A percentile compares a stretch with the other conserved stretches of the same genome.
These are phyloP conservation scores for Hypomecis punctinalis DNA, from an alignment of 2,888 invertebrate genomes.

Conservation along the genomic window DNA sequence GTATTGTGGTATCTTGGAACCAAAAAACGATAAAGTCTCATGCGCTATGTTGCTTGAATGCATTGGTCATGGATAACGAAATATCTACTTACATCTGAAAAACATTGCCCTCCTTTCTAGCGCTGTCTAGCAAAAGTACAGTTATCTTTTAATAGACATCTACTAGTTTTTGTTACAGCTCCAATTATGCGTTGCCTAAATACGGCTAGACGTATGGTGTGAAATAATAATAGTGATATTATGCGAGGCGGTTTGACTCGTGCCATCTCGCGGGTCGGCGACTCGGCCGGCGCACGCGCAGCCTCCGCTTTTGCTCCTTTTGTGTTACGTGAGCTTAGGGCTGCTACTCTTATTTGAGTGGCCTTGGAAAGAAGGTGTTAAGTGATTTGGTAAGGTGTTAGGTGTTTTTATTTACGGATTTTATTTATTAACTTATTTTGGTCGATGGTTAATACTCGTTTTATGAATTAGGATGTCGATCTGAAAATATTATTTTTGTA, in stretches of 20 bases:
- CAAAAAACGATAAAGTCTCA: no score
- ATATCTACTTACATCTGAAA: no score
- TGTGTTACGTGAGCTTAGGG: conserved; percentile 53
- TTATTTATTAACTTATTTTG: no score
- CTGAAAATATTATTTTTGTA: no score
- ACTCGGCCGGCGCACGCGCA: conserved; percentile 74
- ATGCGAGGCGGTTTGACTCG: conserved; percentile 70
- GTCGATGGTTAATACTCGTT: no score
- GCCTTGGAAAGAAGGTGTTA: background rate
- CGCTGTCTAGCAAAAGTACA: conserved; percentile 2
- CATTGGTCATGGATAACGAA: no score
- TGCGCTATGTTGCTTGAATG: no score
- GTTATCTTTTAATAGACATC: conserved; percentile 12
- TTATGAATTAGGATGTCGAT: no score
- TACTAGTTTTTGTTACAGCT: conserved; percentile 11
- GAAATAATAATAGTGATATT: conserved; percentile 38
- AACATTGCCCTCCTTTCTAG: no score
- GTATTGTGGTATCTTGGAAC: no score
- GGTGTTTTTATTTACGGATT: background rate
- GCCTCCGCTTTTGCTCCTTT: conserved; percentile 81
- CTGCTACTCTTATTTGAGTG: conserved; percentile 7
- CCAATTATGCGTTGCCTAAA: conserved; percentile 26
- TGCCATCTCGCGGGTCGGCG: conserved; percentile 78
- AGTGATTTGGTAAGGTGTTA: background rate
- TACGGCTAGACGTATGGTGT: conserved; percentile 21